Evolutionary conservation across 2,888 invertebrate genomes (phyloP), one percentile per base, ranked within the genome.

Genomic region (Ashinkailepas kermadecensis): DNA sequence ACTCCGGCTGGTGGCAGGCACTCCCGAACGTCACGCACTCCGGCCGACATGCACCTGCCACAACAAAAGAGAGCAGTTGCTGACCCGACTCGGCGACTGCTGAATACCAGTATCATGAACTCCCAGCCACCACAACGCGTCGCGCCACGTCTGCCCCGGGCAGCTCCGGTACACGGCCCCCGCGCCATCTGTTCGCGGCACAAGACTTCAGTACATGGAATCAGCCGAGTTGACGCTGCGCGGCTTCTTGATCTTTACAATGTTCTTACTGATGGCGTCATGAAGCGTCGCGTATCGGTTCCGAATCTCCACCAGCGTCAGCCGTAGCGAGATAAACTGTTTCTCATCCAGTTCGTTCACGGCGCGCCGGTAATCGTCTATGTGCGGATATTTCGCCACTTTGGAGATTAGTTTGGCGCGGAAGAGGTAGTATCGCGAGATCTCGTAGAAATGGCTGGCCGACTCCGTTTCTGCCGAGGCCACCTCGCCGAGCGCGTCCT

Each of bases 231-330:
- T 97, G 80, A 94, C 93, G 80, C 95, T 94, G 85, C 99, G 93
- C 10, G 99, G 99, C 87, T 95, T 96, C 90, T 98, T 97, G 85
- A 99, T 97, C 89, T 99, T 99, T 89, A 99, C 99, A 87, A 98
- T 89, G 89, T 99, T 99, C 89, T 99, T 99, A 86, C 95, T 94
- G 85, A 99, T 97, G 87, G 99, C 93, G 89, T 99, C 99, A 88
- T 99, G 98, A 81, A 99, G 90, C 67, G 96, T 95, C 84, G 97
- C 97, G 89, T 99, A 99, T 86, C 98, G 95, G 89, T 99, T 99
- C 86, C 99, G 93, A 83, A 99, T 93, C 89, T 99, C 99, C 85
- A 95, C 94, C 89, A 97, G 93, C 78, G 97, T 95, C 85, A 99
- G 89, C 92, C 97, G 94, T 84, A 99, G 89, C 84, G 96, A 96